Evolutionary conservation across 2,113 vertebrate species (phyloP).

Genomic region (Paracanthobrama guichenoti): DNA sequence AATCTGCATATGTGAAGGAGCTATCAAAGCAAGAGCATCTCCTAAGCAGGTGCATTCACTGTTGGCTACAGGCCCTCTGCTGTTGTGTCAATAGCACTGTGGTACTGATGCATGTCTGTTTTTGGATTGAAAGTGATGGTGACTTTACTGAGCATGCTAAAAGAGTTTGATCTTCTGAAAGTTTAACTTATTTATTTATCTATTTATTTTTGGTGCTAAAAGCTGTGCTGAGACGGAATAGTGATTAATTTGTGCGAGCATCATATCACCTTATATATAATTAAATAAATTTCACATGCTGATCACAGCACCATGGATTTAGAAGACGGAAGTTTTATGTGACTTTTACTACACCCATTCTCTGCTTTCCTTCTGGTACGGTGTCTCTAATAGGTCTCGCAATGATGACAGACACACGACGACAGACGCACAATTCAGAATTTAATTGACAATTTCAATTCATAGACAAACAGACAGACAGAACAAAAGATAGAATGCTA

Average conservation of each 20-base stretch:
- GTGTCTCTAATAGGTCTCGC: neutral
- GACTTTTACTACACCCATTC: neutral
- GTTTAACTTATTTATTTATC: neutral
- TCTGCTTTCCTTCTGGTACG: neutral
- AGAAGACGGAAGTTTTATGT: neutral
- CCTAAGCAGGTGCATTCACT: slow-evolving; percentile 61
- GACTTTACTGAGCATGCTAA: neutral
- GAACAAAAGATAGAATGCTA: no score
- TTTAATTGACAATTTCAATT: no score
- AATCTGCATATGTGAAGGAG: slow-evolving; percentile 74
- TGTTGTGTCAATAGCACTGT: slow-evolving; percentile 57
- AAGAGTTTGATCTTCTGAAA: neutral
- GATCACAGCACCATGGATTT: neutral
- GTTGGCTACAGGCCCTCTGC: slow-evolving; percentile 24
- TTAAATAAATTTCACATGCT: neutral
- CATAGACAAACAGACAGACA: no score
- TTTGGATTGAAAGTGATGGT: neutral
- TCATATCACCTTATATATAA: neutral
- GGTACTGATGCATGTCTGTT: neutral
- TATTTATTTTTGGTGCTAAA: neutral
- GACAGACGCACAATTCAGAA: neutral
- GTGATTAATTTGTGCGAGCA: neutral
- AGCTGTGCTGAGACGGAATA: neutral
- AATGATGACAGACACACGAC: neutral
- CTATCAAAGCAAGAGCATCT: slow-evolving; percentile 74